A percentile compares a stretch with the other conserved stretches of the same genome.
Conservation (phyloP, 64 coral and sea anemone genomes). For the Dendrophyllia cribrosa region DNA sequence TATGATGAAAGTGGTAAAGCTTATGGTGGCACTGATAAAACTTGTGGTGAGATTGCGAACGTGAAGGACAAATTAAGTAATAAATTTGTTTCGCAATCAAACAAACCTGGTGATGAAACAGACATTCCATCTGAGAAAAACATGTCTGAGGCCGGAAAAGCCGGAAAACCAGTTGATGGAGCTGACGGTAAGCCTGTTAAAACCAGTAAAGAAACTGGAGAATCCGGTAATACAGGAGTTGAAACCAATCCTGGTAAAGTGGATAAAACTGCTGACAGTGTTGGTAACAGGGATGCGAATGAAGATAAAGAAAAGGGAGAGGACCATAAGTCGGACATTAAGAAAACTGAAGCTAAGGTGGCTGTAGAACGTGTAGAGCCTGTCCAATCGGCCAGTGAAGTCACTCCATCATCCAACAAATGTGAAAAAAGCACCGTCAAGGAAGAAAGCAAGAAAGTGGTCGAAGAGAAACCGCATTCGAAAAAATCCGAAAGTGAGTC, state of each 20-base stretch:
- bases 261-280: neutral
- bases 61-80: neutral
- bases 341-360: neutral
- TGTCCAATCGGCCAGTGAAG: neutral
- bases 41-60: neutral
- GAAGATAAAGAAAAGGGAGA: conserved; percentile 2
- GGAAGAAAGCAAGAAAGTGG: neutral
- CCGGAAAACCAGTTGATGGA: neutral
- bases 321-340: neutral
- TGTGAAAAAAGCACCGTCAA: neutral
- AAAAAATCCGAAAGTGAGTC: neutral
- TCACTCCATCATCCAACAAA: neutral
- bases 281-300: neutral
- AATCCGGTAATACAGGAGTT: neutral
- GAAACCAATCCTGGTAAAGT: neutral
- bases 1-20: neutral
- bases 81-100: neutral
- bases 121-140: neutral
- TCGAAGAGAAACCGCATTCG: neutral
- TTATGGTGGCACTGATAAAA: neutral
- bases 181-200: neutral
- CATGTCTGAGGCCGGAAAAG: neutral
- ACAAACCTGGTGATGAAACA: neutral
- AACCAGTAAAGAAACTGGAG: neutral
- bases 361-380: neutral